phyloP scores from a whole-genome alignment of 2,797 vertebrate species.

The Aeoliscus strigatus region DNA sequence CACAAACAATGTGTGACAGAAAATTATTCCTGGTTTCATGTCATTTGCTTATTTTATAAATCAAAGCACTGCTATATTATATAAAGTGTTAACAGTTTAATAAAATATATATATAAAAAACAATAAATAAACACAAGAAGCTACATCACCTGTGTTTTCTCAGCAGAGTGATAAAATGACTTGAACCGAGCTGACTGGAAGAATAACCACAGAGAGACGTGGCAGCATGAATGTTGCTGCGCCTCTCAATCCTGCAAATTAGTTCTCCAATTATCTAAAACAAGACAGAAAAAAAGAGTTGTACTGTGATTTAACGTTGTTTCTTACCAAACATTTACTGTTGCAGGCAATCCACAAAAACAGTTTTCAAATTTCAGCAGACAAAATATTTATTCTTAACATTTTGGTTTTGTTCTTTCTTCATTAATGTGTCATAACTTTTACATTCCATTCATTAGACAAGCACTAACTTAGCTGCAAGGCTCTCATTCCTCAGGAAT shows the following conservation, averaged over 20 bases:
- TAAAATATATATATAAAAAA: constrained; percentile 40
- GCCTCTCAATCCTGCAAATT: constrained; percentile 13
- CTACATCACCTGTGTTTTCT: constrained; percentile 38
- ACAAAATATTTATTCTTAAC: too few species aligned
- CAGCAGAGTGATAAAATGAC: constrained; percentile 32
- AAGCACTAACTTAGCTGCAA: too few species aligned
- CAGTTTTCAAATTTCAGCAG: too few species aligned
- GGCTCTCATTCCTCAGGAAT: background rate
- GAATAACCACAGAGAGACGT: background rate
- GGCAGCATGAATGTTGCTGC: background rate
- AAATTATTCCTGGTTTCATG: constrained; percentile 6
- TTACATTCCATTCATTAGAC: background rate
- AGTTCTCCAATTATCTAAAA: constrained; percentile 59
- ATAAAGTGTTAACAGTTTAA: constrained; percentile 24
- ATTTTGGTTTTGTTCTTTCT: too few species aligned
- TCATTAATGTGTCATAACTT: background rate
- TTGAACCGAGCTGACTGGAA: constrained; percentile 24
- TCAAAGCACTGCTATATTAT: constrained; percentile 34
- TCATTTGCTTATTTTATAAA: constrained; percentile 29
- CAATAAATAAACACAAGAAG: constrained; percentile 62
- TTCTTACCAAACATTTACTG: too few species aligned
- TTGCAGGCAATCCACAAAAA: too few species aligned
- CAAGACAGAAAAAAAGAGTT: constrained; percentile 10
- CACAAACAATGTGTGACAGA: constrained; percentile 13
- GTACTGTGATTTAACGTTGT: constrained; percentile 1